Conservation (phyloP, 2,888 invertebrate species). For the Parnassius smintheus region DNA sequence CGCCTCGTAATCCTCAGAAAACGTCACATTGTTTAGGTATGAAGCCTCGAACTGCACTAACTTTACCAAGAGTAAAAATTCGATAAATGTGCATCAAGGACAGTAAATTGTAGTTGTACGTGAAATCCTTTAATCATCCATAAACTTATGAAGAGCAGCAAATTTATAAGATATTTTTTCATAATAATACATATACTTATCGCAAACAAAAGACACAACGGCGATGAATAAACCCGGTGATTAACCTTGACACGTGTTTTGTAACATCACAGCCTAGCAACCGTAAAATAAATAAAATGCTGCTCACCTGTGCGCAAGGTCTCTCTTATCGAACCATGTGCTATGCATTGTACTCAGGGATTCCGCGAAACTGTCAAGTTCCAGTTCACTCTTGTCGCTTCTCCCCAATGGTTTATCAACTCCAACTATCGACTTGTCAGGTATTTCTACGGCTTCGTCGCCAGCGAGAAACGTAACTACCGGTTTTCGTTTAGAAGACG, state of each 20-base stretch:
- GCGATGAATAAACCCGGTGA: not conserved
- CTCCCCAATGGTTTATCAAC: slow-evolving; percentile 60
- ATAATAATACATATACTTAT: no score
- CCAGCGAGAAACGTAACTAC: slow-evolving; percentile 65
- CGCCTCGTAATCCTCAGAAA: no score
- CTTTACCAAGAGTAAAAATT: no score
- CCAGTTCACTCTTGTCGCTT: slow-evolving; percentile 71
- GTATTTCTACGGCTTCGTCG: slow-evolving; percentile 68
- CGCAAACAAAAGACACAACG: no score
- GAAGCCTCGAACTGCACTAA: no score
- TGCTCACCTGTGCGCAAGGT: slow-evolving; percentile 81
- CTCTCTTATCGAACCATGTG: slow-evolving; percentile 80
- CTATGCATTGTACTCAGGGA: slow-evolving; percentile 68
- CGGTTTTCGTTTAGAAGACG: slow-evolving; percentile 66
- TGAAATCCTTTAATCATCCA: no score
- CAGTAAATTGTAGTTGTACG: no score
- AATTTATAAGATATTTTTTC: no score
- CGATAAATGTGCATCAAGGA: no score
- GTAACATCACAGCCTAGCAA: slow-evolving; percentile 19
- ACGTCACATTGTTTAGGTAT: no score
- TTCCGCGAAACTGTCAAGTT: slow-evolving; percentile 80
- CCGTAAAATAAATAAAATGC: slow-evolving; percentile 6
- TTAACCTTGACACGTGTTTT: slow-evolving; percentile 2
- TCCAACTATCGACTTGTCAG: slow-evolving; percentile 69
- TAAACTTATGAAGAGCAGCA: no score